These are phyloP conservation scores for Andrena trimmerana DNA, from an alignment of 2,888 invertebrate genomes.

Conservation along the genomic window DNA sequence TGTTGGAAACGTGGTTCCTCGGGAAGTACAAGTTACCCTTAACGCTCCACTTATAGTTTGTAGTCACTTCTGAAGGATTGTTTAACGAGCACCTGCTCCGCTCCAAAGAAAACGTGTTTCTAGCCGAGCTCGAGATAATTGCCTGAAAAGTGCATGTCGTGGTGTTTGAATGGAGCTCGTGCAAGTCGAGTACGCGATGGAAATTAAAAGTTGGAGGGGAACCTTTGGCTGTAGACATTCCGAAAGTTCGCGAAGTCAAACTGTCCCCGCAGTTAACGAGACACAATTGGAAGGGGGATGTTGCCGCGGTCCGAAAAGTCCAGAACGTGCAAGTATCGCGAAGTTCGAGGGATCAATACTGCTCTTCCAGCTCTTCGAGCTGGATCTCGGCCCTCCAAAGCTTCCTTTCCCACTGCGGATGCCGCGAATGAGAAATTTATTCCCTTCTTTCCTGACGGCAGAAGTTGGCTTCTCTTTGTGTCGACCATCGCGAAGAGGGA, in stretches of 20 bases:
- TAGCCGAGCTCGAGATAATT: background rate
- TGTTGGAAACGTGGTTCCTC: background rate
- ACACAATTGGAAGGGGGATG: background rate
- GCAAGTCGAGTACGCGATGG: background rate
- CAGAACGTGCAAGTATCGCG: background rate
- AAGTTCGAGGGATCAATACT: conserved; percentile 5
- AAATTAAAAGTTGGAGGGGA: conserved; percentile 16
- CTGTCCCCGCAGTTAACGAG: conserved; percentile 1
- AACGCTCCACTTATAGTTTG: background rate
- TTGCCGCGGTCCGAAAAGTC: no score
- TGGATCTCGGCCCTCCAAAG: background rate
- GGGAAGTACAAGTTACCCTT: background rate
- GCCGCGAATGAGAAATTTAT: conserved; percentile 8
- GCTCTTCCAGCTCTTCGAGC: background rate
- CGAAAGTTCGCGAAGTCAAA: conserved; percentile 2
- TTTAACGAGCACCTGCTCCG: background rate
- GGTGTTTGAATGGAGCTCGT: background rate
- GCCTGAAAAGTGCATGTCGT: background rate
- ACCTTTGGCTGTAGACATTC: background rate
- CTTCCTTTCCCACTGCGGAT: background rate
- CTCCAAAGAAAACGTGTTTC: background rate
- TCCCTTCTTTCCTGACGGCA: background rate
- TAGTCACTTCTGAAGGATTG: background rate
- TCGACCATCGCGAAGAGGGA: background rate
- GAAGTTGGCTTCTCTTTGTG: background rate